Conservation (phyloP, 2,113 vertebrate species). For the Acrocephalus arundinaceus region DNA sequence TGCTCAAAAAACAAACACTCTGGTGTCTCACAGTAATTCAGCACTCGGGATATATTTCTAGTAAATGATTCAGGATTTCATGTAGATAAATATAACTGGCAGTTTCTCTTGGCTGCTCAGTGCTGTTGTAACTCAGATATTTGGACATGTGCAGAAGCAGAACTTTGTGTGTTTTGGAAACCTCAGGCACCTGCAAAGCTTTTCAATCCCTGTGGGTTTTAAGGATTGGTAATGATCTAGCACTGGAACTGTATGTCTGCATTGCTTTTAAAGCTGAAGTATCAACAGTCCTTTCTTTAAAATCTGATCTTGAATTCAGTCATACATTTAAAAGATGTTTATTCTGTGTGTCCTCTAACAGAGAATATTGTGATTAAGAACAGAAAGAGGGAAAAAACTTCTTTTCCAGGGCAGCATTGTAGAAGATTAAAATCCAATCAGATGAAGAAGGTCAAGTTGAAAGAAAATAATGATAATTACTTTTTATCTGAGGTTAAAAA, state of each 20-base stretch:
- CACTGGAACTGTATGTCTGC: neutral
- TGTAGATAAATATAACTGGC: neutral
- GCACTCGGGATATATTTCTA: neutral
- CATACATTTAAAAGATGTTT: neutral
- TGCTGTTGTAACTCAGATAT: neutral
- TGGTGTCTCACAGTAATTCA: neutral
- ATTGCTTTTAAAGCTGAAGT: neutral
- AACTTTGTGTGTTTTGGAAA: neutral
- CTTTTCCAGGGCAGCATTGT: neutral
- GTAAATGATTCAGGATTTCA: neutral
- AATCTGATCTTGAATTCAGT: neutral
- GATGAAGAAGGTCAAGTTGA: neutral
- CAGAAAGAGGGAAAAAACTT: neutral
- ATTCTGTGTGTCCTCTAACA: neutral
- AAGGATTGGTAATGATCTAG: neutral
- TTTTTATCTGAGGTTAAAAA: neutral
- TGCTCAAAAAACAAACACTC: neutral
- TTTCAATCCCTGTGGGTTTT: neutral
- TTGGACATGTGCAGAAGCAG: neutral
- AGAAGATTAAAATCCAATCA: neutral
- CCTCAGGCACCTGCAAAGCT: neutral
- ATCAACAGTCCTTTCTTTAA: neutral
- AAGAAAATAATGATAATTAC: neutral
- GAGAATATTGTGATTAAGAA: neutral
- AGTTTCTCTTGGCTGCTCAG: neutral